Base-by-base conservation (phyloP, 2,888 invertebrate species). In the Oligia strigilis region DNA sequence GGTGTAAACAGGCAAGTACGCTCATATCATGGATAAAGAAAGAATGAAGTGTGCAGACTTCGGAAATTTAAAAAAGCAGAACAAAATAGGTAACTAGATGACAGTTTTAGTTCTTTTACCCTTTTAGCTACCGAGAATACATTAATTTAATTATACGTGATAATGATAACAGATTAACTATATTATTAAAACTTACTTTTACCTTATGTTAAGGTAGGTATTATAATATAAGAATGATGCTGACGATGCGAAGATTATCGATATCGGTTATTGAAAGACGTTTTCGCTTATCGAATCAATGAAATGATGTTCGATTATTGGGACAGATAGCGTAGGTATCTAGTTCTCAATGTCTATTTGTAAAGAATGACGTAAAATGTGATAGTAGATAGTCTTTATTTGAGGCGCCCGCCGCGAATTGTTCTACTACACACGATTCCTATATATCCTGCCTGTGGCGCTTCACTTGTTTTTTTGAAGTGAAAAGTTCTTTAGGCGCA, bases 301-400 rank as follows among this genome's bases (percentile, higher is more conserved):
- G 40, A 81, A 71, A 78, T 58, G 76, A 78, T 58, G 76, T 4
- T 77, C 49, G 46, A 64, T 77, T 83, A 83, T 71, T 71, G 43
- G 52, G 46, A 62, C 66, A 17, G 66, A 72, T 83, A 58, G 43
- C 23, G 46, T 23, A 11, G 9, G 9, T 69, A n/a, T 72, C 71
- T 58, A 64, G 36, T 55, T 83, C 49, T 83, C 55, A 23, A 64
- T 62, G 62, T 82, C 55, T 75, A 29, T 62, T 82, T 19, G 40
- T 73, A 60, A 52, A 52, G 79, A 82, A 69, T 69, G 79, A 78
- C 72, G 73, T 65, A 60, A 72, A 81, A 83, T 76, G 19, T 70
- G 75, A 76, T 67, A 60, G 65, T 58, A 67, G 71, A 13, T 29
- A 55, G 67, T 74, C 72, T 82, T 80, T 72, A 80, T 73, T 49